These are phyloP conservation scores for Microvelia longipes DNA, from an alignment of 1,140 invertebrate species.

Conservation along the genomic window DNA sequence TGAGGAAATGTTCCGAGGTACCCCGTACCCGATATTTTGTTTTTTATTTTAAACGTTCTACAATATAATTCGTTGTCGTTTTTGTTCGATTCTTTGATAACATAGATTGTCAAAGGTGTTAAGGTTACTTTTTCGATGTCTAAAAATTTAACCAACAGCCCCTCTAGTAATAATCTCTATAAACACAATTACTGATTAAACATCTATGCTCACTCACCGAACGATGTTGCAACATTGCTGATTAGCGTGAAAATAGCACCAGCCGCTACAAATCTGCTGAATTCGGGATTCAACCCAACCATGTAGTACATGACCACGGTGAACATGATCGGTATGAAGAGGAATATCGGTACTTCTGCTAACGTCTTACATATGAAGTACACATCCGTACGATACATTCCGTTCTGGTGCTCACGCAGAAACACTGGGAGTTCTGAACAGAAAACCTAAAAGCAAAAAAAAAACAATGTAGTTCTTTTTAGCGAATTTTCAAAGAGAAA, in stretches of 20 bases:
- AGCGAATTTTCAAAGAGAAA: no score
- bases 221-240: constrained; percentile 78
- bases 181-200: no score
- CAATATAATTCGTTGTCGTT: no score
- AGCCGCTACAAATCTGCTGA: constrained; percentile 57
- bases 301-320: constrained; percentile 72
- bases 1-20: no score
- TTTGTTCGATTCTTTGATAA: no score
- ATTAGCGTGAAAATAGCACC: constrained; percentile 60
- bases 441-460: constrained; percentile 55
- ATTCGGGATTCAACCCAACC: constrained; percentile 60
- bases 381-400: constrained; percentile 81
- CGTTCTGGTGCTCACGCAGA: constrained; percentile 75
- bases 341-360: constrained; percentile 69
- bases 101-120: no score
- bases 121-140: no score
- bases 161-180: no score
- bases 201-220: no score
- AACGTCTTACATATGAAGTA: constrained; percentile 87
- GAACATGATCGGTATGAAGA: constrained; percentile 69
- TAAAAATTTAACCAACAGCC: no score
- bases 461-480: not conserved
- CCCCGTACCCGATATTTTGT: no score
- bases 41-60: no score
- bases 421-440: constrained; percentile 83